A percentile compares a stretch with the other conserved stretches of the same genome.
phyloP scores from a whole-genome alignment of 2,888 invertebrate species.

The Cremastinae sp. region DNA sequence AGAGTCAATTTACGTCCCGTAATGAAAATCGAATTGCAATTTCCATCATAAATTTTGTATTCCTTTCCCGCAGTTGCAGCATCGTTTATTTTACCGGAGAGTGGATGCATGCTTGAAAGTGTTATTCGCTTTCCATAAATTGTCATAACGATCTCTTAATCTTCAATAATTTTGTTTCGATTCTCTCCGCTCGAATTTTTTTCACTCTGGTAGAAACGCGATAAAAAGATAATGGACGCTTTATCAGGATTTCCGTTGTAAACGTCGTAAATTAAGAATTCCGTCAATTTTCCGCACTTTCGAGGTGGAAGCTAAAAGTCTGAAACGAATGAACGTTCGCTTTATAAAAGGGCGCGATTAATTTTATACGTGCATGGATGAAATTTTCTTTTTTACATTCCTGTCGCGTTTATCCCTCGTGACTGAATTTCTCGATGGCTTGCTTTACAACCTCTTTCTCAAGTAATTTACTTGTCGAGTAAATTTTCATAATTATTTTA shows the following conservation, averaged over 20 bases:
- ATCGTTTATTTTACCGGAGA: too few species aligned
- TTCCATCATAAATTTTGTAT: neutral
- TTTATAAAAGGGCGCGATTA: neutral
- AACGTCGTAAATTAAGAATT: slow-evolving; percentile 9
- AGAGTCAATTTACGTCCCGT: slow-evolving; percentile 3
- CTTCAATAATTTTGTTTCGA: neutral
- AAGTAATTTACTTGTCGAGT: too few species aligned
- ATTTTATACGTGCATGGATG: neutral
- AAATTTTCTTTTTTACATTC: too few species aligned
- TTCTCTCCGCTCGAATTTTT: neutral
- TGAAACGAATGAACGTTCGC: neutral
- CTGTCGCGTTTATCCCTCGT: too few species aligned
- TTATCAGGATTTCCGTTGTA: neutral
- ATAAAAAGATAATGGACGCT: neutral
- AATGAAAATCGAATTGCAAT: slow-evolving; percentile 8
- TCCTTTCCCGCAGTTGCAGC: neutral
- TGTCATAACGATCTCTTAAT: neutral
- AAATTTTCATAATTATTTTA: too few species aligned
- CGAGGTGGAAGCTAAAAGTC: neutral
- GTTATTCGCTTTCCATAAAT: neutral
- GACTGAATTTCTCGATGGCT: too few species aligned
- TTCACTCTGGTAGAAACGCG: neutral
- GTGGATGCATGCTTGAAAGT: too few species aligned
- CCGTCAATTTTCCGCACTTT: slow-evolving; percentile 14
- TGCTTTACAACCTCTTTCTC: too few species aligned